Base-by-base conservation (phyloP, 2,797 vertebrate genomes). In the Ctenopoma multispine region DNA sequence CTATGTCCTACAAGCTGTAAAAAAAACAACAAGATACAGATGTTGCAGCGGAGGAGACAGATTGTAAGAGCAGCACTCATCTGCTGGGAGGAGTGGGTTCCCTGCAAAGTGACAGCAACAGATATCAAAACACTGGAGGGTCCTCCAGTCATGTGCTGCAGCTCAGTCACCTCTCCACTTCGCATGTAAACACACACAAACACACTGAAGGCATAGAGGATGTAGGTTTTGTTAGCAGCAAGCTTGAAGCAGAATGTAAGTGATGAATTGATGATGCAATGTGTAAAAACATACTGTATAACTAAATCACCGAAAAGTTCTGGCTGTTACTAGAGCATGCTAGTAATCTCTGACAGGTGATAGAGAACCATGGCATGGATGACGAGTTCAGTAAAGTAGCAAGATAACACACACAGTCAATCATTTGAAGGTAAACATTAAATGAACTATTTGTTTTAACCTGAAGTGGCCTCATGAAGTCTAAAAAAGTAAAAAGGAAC, bases 61-160 rank as follows among this genome's bases (percentile, higher is more conserved):
- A 69, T 48, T 83, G 69, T 44, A n/a, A 55, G 47, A 84, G 60
- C 38, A 58, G 71, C 38, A 34, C 69, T 79, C 18, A 11, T 64
- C 53, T 67, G 71, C 44, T 36, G 72, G 68, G 67, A 73, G 69
- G 57, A 80, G 75, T 5, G 62, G 61, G 69, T 55, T 76, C 72
- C 62, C 80, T 63, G 72, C 61, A 72, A 81, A 83, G 73, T 72
- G 77, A 84, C 77, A 69, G 79, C 75, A 73, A 67, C 70, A 82
- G 71, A 87, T 77, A 87, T 41, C 2, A 74, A 78, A 77, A 83
- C 78, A 83, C 85, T 63, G 68, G 68, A 77, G 81, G 62, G 62
- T 62, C 49, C 74, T 74, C 29, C 53, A 76, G 68, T 80, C 67
- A 63, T 9, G 69, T 43, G 24, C 53, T 48, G 4, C 63, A 53